Conservation (phyloP, 1,140 invertebrate species). For the Platorchestia sp. region DNA sequence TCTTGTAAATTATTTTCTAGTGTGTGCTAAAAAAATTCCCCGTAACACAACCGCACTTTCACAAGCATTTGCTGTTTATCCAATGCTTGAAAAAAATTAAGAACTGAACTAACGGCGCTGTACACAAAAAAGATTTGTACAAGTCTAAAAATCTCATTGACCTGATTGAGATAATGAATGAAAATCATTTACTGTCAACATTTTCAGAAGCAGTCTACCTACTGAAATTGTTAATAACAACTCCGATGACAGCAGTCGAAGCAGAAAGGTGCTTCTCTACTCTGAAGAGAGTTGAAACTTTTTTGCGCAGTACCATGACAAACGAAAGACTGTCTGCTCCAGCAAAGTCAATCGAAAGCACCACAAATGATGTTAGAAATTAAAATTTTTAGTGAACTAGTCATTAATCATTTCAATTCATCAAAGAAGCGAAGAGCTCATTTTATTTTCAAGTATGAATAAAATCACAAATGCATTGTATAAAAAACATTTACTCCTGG, state of each 20-base stretch:
- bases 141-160: slow-evolving; percentile 55
- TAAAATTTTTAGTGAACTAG: too few species aligned
- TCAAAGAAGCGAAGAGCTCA: too few species aligned
- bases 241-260: slow-evolving; percentile 61
- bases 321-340: too few species aligned
- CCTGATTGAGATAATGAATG: slow-evolving; percentile 55
- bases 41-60: slow-evolving; percentile 50
- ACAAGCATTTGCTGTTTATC: slow-evolving; percentile 58
- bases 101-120: slow-evolving; percentile 63
- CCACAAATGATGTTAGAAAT: too few species aligned
- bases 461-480: too few species aligned
- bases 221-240: slow-evolving; percentile 61
- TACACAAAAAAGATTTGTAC: slow-evolving; percentile 59
- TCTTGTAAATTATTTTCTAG: slow-evolving; percentile 56
- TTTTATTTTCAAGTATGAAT: too few species aligned
- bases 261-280: slow-evolving; percentile 62
- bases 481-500: too few species aligned
- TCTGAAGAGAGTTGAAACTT: slow-evolving; percentile 62
- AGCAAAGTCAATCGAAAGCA: too few species aligned
- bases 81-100: slow-evolving; percentile 62
- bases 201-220: slow-evolving; percentile 61
- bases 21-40: slow-evolving; percentile 56
- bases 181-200: slow-evolving; percentile 56
- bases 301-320: slow-evolving; percentile 54
- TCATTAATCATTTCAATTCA: too few species aligned